Conservation (phyloP, 2,888 invertebrate species). For the Eupithecia tripunctaria region DNA sequence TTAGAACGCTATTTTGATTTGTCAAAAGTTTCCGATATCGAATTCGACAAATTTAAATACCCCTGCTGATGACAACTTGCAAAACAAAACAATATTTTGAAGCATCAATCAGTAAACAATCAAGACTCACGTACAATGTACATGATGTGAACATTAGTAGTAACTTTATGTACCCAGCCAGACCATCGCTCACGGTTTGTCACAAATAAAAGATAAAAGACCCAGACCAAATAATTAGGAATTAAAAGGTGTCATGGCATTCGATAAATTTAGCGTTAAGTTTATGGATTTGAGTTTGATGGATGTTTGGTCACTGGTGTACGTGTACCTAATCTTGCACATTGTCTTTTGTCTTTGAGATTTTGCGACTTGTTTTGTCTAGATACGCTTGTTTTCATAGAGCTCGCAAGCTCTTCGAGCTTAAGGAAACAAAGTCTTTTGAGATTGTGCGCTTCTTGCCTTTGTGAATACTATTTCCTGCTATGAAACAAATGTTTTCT, state of each 20-base stretch:
- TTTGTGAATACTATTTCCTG: constrained; percentile 19
- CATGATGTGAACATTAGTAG: too few species aligned
- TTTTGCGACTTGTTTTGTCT: constrained; percentile 46
- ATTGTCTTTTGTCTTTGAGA: constrained; percentile 32
- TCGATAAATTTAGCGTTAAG: not conserved
- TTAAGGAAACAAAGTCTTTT: constrained; percentile 40
- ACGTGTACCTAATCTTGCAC: constrained; percentile 29
- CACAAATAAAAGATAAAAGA: too few species aligned
- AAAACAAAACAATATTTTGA: not conserved
- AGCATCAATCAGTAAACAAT: not conserved
- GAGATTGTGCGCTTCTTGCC: constrained; percentile 30
- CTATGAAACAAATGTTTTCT: not conserved
- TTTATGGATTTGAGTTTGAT: not conserved
- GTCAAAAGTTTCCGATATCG: too few species aligned
- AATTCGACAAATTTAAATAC: too few species aligned
- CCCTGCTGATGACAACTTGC: too few species aligned
- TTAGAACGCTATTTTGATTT: too few species aligned
- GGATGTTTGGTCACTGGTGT: not conserved
- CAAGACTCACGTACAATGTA: not conserved
- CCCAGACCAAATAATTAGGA: too few species aligned
- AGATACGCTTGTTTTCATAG: constrained; percentile 57
- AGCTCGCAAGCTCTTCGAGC: constrained; percentile 48
- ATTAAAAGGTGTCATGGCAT: too few species aligned
- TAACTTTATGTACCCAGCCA: too few species aligned
- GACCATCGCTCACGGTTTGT: too few species aligned